These are phyloP conservation scores for Cantharis lateralis DNA, from an alignment of 2,888 invertebrate species.

Conservation along the genomic window DNA sequence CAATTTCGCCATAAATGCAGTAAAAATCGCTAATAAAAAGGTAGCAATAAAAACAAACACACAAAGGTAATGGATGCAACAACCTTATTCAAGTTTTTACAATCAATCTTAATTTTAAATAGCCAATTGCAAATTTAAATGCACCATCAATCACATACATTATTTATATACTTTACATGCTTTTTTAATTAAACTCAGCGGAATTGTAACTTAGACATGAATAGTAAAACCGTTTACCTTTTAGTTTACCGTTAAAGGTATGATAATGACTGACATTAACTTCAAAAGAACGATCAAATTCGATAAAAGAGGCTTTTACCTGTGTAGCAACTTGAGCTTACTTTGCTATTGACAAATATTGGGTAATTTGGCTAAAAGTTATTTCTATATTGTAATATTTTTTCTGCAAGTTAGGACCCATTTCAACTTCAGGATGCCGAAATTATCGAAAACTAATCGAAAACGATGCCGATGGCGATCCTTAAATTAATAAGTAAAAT, in stretches of 20 bases:
- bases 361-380: background rate
- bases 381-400: background rate
- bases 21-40: background rate
- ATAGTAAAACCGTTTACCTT: background rate
- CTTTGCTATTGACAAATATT: background rate
- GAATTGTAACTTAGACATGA: background rate
- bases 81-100: background rate
- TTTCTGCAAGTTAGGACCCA: background rate
- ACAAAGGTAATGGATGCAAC: background rate
- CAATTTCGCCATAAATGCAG: background rate
- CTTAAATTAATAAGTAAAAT: background rate
- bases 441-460: background rate
- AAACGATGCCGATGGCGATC: background rate
- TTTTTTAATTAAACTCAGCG: background rate
- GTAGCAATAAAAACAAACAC: background rate
- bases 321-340: background rate
- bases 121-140: background rate
- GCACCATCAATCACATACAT: background rate
- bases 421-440: background rate
- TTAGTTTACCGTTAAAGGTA: background rate
- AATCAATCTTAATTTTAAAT: background rate
- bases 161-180: background rate
- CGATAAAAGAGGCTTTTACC: background rate
- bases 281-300: background rate
- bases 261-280: background rate